Base-by-base conservation (phyloP, 2,888 invertebrate genomes). In the Pseudolycoriella hygida region DNA sequence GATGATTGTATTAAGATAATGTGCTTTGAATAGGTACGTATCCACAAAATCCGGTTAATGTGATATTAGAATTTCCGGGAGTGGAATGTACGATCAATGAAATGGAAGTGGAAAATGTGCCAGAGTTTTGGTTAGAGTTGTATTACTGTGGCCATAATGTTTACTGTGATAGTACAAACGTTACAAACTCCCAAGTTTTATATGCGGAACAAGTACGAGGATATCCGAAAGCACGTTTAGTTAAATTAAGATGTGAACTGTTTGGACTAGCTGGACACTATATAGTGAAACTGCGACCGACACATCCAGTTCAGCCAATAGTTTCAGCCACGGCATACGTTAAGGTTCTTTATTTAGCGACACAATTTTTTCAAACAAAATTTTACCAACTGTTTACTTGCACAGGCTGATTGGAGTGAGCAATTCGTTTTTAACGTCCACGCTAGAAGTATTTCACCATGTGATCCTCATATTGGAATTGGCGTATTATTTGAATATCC, bases 241-340 rank as follows among this genome's bases (percentile, higher is more conserved):
- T 85, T 56, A 73, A 72, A 3, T 67, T 87, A 19, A 71, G 78
- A 30, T 87, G 87, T 56, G 81, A 86, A 57, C 70, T 83, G 32
- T 87, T 87, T 54, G 87, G 87, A 1, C 71, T 85, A 51, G 83
- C 85, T 1, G 87, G 87, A 1, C 81, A 82, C 62, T 87, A 87
- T 59, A 78, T 81, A 0, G 68, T 87, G 5, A 75, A 79, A 43
- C 60, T 87, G 47, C 69, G 80, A 32, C 81, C 86, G 0, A 73
- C 78, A 3, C 67, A 72, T 1, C 70, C 72, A 0, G 72, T 76
- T 2, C 73, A 76, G 0, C 71, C 71, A 1, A 71, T 77, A 43
- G 74, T 79, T 40, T 70, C 74, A n/a, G 74, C 76, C 1, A 71
- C 76, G 43, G 74, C 77, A 40, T 80, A 80, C 55, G 71, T 80